Conservation (phyloP, 2,797 vertebrate genomes). For the Meda fulgida region DNA sequence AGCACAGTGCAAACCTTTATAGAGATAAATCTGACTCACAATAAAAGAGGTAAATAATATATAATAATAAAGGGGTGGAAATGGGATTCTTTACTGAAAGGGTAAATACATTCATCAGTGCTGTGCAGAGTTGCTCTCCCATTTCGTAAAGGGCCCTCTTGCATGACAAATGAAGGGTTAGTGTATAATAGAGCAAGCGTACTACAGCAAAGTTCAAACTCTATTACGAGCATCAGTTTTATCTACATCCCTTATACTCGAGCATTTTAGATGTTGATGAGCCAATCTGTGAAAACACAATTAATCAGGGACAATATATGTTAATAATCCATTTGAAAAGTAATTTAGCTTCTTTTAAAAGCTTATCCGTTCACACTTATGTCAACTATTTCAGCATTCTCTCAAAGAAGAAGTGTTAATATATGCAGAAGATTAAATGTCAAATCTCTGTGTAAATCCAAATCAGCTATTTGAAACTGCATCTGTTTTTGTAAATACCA, state of each 20-base stretch:
- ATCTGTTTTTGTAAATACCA: neutral
- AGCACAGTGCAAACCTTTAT: slow-evolving; percentile 25
- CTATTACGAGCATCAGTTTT: slow-evolving; percentile 17
- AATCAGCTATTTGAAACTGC: neutral
- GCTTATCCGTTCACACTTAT: neutral
- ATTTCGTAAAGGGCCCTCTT: slow-evolving; percentile 47
- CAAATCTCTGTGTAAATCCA: neutral
- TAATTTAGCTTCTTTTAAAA: slow-evolving; percentile 8
- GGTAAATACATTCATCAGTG: slow-evolving; percentile 58
- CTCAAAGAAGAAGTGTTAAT: neutral
- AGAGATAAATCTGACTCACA: slow-evolving; percentile 49
- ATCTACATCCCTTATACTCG: slow-evolving; percentile 4
- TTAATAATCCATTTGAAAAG: neutral
- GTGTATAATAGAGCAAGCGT: slow-evolving; percentile 28
- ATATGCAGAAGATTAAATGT: neutral
- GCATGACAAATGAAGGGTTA: slow-evolving; percentile 52
- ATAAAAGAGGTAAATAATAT: slow-evolving; percentile 48
- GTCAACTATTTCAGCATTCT: neutral
- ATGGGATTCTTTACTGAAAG: slow-evolving; percentile 60
- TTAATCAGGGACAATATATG: neutral
- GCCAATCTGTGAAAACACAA: neutral
- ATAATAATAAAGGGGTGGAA: slow-evolving; percentile 58
- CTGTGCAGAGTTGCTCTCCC: slow-evolving; percentile 19
- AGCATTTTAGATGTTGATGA: neutral
- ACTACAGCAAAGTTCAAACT: slow-evolving; percentile 19